A percentile compares a stretch with the other conserved stretches of the same genome.
phyloP scores from a whole-genome alignment of 2,888 invertebrate species.

The Lymantria dispar region DNA sequence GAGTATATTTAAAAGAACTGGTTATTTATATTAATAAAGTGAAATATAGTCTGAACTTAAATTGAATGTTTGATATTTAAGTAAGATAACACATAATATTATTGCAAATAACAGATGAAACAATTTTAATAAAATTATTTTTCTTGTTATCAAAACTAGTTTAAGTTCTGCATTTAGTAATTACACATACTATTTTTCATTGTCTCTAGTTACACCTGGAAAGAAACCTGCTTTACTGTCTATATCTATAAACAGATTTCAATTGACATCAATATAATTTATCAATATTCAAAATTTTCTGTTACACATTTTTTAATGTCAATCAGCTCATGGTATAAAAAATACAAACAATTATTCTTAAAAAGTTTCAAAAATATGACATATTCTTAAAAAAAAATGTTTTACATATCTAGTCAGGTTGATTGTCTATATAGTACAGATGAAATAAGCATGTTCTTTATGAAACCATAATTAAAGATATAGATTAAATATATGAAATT shows the following conservation, averaged over 20 bases:
- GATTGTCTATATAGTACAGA: constrained; percentile 27
- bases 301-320: too few species aligned
- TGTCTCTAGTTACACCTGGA: too few species aligned
- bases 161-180: too few species aligned
- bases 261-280: too few species aligned
- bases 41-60: constrained; percentile 16
- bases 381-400: background rate
- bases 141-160: background rate
- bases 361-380: background rate
- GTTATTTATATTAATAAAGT: constrained; percentile 35
- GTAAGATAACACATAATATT: background rate
- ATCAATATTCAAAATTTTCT: too few species aligned
- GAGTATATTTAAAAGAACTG: constrained; percentile 30
- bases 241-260: too few species aligned
- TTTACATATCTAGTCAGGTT: constrained; percentile 51
- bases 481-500: constrained; percentile 20
- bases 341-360: too few species aligned
- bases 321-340: too few species aligned
- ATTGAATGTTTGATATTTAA: constrained; percentile 14
- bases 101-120: background rate
- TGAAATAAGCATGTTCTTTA: constrained; percentile 28
- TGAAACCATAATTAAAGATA: constrained; percentile 43
- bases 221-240: too few species aligned
- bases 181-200: too few species aligned
- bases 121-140: background rate